A percentile compares a stretch with the other conserved stretches of the same genome.
These are phyloP conservation scores for Sialia sialis DNA, from an alignment of 2,113 vertebrate species.

Conservation along the genomic window DNA sequence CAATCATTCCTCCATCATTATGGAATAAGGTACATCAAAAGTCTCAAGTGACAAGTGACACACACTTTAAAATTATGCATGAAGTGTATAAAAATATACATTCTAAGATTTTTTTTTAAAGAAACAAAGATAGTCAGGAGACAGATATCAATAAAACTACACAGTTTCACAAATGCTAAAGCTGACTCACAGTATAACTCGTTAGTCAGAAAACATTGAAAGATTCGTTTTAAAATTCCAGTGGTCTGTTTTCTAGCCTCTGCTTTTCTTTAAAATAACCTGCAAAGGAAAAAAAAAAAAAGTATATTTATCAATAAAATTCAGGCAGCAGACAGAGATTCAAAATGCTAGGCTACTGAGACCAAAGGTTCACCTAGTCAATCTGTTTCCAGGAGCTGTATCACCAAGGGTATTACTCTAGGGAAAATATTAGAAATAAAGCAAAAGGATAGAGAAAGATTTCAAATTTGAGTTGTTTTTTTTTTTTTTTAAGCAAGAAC, in stretches of 20 bases:
- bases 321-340: background rate
- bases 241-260: conserved; percentile 65
- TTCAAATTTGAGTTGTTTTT: background rate
- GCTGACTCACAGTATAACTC: background rate
- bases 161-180: background rate
- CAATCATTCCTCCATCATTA: background rate
- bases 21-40: background rate
- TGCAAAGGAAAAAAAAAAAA: conserved; percentile 47
- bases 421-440: background rate
- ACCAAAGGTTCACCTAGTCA: background rate
- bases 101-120: background rate
- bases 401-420: background rate
- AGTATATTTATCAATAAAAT: background rate
- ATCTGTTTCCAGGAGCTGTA: background rate
- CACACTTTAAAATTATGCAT: background rate
- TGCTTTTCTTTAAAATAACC: conserved; percentile 79
- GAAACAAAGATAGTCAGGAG: background rate
- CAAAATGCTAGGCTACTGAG: background rate
- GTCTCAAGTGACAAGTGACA: background rate
- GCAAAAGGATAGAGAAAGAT: background rate
- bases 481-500: background rate
- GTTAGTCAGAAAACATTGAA: background rate
- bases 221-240: conserved; percentile 19
- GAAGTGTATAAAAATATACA: background rate
- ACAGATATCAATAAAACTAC: background rate